A percentile compares a stretch with the other conserved stretches of the same genome.
These are phyloP conservation scores for Drosophila affinis DNA, from an alignment of 2,888 invertebrate genomes.

Conservation along the genomic window DNA sequence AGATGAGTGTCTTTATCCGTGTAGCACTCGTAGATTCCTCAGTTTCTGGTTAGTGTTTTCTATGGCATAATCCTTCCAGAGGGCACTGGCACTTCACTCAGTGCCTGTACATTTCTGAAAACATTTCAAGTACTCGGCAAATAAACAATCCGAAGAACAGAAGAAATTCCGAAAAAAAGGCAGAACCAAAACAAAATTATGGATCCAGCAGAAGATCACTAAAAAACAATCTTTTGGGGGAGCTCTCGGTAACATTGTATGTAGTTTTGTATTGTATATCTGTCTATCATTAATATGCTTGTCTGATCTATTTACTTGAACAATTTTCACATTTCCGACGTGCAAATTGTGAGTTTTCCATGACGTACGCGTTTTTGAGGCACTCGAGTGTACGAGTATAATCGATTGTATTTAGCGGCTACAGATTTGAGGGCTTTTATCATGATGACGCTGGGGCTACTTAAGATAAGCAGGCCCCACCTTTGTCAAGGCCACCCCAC, in stretches of 20 bases:
- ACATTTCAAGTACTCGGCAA: slow-evolving; percentile 64
- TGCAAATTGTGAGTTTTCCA: slow-evolving; percentile 51
- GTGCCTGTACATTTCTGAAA: slow-evolving; percentile 41
- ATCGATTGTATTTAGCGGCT: slow-evolving; percentile 12
- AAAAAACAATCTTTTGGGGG: slow-evolving; percentile 18
- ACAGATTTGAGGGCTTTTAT: slow-evolving; percentile 37
- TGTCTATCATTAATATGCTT: slow-evolving; percentile 54
- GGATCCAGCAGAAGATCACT: slow-evolving; percentile 37
- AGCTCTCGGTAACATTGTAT: slow-evolving; percentile 5
- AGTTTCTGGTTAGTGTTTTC: slow-evolving; percentile 23
- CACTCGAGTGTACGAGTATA: slow-evolving; percentile 4
- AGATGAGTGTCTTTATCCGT: slow-evolving; percentile 6
- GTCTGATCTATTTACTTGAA: slow-evolving; percentile 63
- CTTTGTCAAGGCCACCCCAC: slow-evolving; percentile 28
- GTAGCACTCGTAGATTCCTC: slow-evolving; percentile 1
- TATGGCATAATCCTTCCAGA: slow-evolving; percentile 40
- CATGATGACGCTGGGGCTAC: slow-evolving; percentile 33
- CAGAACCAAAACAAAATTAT: slow-evolving; percentile 41
- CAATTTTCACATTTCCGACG: slow-evolving; percentile 58
- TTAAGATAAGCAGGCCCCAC: slow-evolving; percentile 31
- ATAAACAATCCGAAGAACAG: slow-evolving; percentile 50
- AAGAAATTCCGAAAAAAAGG: slow-evolving; percentile 28
- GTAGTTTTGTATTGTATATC: slow-evolving; percentile 17
- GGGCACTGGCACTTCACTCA: slow-evolving; percentile 44
- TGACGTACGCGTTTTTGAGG: slow-evolving; percentile 59